Base-by-base conservation (phyloP, 2,888 invertebrate species). In the Cephus pygmeus region DNA sequence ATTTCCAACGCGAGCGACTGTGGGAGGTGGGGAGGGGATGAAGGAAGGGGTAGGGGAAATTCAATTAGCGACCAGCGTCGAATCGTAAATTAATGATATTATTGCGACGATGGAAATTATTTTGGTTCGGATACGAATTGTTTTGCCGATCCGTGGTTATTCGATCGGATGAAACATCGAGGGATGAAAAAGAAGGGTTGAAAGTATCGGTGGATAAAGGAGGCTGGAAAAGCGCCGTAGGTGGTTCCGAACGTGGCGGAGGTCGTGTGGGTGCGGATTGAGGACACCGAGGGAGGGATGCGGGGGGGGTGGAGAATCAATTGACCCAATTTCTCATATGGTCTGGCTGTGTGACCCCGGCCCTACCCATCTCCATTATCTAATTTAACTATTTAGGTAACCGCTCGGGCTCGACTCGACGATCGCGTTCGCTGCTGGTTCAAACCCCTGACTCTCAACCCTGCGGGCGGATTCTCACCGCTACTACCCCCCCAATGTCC, bases 341-440 rank as follows among this genome's bases (percentile, higher is more conserved):
- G 75, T 77, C 75, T 73, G 73, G 69, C 79, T 75, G 76, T 76
- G 77, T 69, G 73, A 69, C 34, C 35, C 36, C 71, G 34, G 34
- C 71, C 69, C 76, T 76, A 76, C 76, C 75, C 79, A 73, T 34
- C 82, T 81, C 84, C 84, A 87, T 88, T 87, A 85, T 86, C 85
- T 87, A 87, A 89, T 89, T 88, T 84, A 88, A 88, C 89, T 87
- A 89, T 87, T 89, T 89, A 88, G 88, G 56, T 56, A 56, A 9
- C 23, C 56, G 23, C 56, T 56, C 56, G 23, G 23, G 79, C 79
- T 75, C 73, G 75, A 36, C 74, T 78, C 77, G 73, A 80, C 73
- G 79, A 33, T 35, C 77, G 76, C 68, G 73, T 31, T 56, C 33
- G 73, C 30, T 56, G 68, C 31, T 69, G 40, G 76, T 15, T 34